Percentiles rank a stretch among this genome's conserved stretches.
Conservation (phyloP, 2,797 vertebrate species). For the Gymnothorax reevesii region DNA sequence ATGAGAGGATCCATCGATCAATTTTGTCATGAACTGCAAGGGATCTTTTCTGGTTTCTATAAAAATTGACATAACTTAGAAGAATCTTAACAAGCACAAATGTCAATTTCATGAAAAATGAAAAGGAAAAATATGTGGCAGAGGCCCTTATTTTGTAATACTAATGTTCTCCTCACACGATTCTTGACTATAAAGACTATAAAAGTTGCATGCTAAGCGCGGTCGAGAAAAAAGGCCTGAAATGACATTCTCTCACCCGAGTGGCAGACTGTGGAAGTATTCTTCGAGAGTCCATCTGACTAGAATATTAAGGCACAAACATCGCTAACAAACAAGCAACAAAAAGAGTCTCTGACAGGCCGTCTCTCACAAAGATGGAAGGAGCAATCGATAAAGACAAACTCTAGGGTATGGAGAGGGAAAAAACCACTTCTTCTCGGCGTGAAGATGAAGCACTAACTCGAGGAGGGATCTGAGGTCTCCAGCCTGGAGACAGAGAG, state of each 20-base stretch:
- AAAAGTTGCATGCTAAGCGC: no score
- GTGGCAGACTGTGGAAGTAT: slow-evolving; percentile 45
- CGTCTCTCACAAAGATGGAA: slow-evolving; percentile 29
- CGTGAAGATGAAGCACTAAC: neutral
- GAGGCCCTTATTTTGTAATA: no score
- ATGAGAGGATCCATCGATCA: no score
- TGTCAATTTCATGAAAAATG: no score
- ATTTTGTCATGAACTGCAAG: no score
- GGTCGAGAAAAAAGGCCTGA: no score
- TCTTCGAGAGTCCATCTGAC: slow-evolving; percentile 50
- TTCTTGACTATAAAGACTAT: no score
- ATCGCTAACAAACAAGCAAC: slow-evolving; percentile 39
- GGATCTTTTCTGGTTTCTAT: no score
- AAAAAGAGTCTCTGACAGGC: slow-evolving; percentile 43
- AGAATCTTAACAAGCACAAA: no score
- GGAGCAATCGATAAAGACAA: neutral
- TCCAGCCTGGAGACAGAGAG: neutral
- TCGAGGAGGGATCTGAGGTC: neutral
- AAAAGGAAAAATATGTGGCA: no score
- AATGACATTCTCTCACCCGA: slow-evolving; percentile 35
- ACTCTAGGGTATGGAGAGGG: neutral
- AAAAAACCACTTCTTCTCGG: neutral
- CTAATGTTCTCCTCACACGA: no score
- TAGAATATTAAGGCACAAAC: slow-evolving; percentile 43
- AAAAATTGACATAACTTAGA: no score